Evolutionary conservation across 2,113 vertebrate genomes (phyloP), one percentile per base, ranked within the genome.

Genomic region (Pipa parva): DNA sequence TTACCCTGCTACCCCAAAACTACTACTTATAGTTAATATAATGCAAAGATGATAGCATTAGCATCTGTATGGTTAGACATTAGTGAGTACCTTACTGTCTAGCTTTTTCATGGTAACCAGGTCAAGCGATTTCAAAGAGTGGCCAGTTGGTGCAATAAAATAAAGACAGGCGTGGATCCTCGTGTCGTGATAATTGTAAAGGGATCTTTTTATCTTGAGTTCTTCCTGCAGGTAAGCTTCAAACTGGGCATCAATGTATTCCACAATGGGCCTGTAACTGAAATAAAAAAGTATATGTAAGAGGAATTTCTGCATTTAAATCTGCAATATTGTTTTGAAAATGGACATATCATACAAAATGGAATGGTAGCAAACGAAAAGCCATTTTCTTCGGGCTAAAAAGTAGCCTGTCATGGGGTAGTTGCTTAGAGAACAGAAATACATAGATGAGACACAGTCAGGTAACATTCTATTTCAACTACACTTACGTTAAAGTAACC

Each of bases 41-140:
- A 36, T 36, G 33, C 33, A 36, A 33, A 11, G 11, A 36, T 36
- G 24, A 54, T 25, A 27, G 7, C 17, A 26, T 49, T 18, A 21
- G 15, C n/a, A n/a, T n/a, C 25, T 54, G 24, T 36, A 17, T 56
- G 55, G 18, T 5, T 25, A 52, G 24, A 52, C 1, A 15, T 18
- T 57, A 12, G 13, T 1, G 26, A 8, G 31, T 88, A 92, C 90
- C 90, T 92, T 92, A 66, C 90, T 92, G 71, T 92, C 89, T 0
- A 92, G 85, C 71, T 92, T 92, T 72, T 92, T 92, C 90, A 91
- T 91, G 71, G 90, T 91, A 71, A 91, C 89, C 76, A 91, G 77
- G 68, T 91, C 90, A 15, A 91, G 79, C 49, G 89, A 90, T 72
- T 92, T 92, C 27, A 92, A 72, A 0, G 90, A 92, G 45, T 92